Base-by-base conservation (phyloP, 2,797 vertebrate genomes). In the Scolopax bukidnonensis region DNA sequence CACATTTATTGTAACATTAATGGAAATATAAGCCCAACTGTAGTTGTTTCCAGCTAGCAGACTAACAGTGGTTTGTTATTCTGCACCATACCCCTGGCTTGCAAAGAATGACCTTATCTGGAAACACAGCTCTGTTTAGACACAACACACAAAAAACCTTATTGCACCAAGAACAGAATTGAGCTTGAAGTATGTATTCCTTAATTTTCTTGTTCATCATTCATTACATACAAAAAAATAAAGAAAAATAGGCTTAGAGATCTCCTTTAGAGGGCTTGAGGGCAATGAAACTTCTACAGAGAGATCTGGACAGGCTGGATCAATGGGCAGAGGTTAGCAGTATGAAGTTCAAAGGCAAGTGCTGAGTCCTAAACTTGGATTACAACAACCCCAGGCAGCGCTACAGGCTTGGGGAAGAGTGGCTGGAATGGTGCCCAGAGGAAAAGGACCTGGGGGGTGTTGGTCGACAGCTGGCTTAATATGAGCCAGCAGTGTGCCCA, bases 241-340 rank as follows among this genome's bases (percentile, higher is more conserved):
- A n/a, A 75, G 11, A 69, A 85, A 60, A 80, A 63, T 25, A 64
- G 36, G 7, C 4, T 13, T 38, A 6, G 11, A 50, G 67, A n/a
- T 53, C 12, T 82, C 17, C 8, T 84, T 82, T 61, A n/a, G 40
- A 87, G 41, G 21, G 8, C 18, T 56, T 68, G 30, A 68, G 10
- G 13, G 7, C 12, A n/a, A n/a, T 27, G 2, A 74, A 32, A 4
- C 2, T 7, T 77, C 47, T 67, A 7, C 5, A 41, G 56, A 30
- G 5, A 4, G 30, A 86, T 30, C 19, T 40, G 60, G 23, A 14
- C 8, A 86, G 32, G 12, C 10, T 67, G 51, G 16, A 74, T 23
- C 0, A 0, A 38, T 50, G 23, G 13, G 19, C 5, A 1, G 5
- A 50, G 41, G 15, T 9, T 16, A 33, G 1, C 0, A 12, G 4